Conservation (phyloP, 1,140 invertebrate species). For the Drosophila subpulchrella region DNA sequence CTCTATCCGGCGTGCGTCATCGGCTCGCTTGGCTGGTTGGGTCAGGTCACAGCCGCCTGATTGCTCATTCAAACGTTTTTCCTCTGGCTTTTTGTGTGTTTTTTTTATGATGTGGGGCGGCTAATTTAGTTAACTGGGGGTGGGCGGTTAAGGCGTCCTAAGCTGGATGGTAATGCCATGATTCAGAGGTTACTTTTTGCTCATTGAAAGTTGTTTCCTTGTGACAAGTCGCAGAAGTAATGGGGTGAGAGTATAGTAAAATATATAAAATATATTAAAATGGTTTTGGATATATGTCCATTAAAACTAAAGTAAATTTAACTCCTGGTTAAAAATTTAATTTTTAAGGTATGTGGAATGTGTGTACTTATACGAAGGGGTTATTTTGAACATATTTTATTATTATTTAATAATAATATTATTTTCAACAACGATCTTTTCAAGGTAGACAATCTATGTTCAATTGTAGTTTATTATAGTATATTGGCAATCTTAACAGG, state of each 20-base stretch:
- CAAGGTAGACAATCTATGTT: too few relatives aligned
- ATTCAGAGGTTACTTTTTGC: conserved; percentile 1
- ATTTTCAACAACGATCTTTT: too few relatives aligned
- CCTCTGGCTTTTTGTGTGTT: conserved; percentile 16
- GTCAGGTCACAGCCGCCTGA: conserved; percentile 25
- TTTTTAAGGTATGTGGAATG: too few relatives aligned
- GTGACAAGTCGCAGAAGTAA: neutral
- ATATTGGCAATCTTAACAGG: too few relatives aligned
- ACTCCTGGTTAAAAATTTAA: too few relatives aligned
- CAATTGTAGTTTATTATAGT: too few relatives aligned
- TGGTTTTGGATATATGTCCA: too few relatives aligned
- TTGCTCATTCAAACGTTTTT: conserved; percentile 39
- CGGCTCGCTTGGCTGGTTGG: conserved; percentile 20
- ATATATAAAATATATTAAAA: too few relatives aligned
- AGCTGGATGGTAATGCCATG: conserved; percentile 7
- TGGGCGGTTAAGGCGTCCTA: conserved; percentile 17
- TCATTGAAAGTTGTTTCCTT: neutral
- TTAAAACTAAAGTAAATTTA: too few relatives aligned
- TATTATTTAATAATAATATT: too few relatives aligned
- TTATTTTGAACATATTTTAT: too few relatives aligned
- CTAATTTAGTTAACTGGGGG: conserved; percentile 36
- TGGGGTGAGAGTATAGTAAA: neutral
- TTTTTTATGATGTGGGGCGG: conserved; percentile 15
- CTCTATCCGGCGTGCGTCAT: conserved; percentile 50
- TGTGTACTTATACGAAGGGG: too few relatives aligned